Evolutionary conservation across 2,888 invertebrate genomes (phyloP).

Genomic region (Euspilapteryx auroguttella): DNA sequence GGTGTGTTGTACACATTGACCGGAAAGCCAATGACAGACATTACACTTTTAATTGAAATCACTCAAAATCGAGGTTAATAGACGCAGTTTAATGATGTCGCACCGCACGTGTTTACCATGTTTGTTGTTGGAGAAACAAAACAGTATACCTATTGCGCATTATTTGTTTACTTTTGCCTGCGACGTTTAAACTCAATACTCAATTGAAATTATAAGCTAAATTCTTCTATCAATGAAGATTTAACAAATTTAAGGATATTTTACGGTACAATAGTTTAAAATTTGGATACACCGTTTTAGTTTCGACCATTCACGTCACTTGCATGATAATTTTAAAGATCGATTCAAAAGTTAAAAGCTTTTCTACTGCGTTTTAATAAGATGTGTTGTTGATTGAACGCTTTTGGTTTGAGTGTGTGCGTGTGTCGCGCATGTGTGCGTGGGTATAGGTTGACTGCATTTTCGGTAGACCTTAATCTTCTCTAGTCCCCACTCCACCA

Average conservation of each 20-base stretch:
- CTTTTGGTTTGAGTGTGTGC: too few species aligned
- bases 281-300: constrained; percentile 37
- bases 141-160: too few species aligned
- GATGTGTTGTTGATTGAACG: too few species aligned
- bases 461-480: constrained; percentile 46
- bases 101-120: constrained; percentile 50
- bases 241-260: constrained; percentile 37
- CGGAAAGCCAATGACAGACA: constrained; percentile 40
- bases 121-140: constrained; percentile 30
- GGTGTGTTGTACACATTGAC: constrained; percentile 33
- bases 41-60: constrained; percentile 45
- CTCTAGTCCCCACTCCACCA: constrained; percentile 24
- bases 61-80: constrained; percentile 55
- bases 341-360: too few species aligned
- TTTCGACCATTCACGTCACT: too few species aligned
- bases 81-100: constrained; percentile 44
- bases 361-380: too few species aligned
- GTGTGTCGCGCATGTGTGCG: constrained; percentile 34
- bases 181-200: background rate
- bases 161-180: too few species aligned
- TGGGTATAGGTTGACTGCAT: constrained; percentile 40
- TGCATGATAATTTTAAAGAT: too few species aligned
- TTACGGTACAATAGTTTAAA: constrained; percentile 46
- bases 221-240: constrained; percentile 17
- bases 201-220: constrained; percentile 7